These are phyloP conservation scores for Elymnias hypermnestra DNA, from an alignment of 1,140 invertebrate genomes.

Conservation along the genomic window DNA sequence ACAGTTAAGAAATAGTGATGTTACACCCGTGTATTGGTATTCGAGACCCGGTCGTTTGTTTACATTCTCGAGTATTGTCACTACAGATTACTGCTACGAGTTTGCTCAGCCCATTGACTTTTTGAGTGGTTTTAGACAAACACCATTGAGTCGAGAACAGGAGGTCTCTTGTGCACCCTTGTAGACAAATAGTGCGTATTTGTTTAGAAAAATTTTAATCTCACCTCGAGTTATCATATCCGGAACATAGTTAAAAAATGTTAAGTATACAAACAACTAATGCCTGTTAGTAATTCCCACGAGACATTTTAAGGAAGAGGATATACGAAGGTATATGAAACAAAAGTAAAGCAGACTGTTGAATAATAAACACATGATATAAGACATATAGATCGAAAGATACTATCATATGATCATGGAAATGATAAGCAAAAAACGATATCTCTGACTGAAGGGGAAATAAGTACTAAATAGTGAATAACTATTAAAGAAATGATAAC, in stretches of 20 bases:
- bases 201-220: constrained; percentile 65
- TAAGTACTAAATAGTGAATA: too few relatives aligned
- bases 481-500: too few relatives aligned
- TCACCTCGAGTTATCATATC: constrained; percentile 55
- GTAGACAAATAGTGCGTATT: constrained; percentile 58
- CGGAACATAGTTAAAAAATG: constrained; percentile 28
- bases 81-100: constrained; percentile 52
- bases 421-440: too few relatives aligned
- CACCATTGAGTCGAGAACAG: constrained; percentile 53
- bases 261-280: constrained; percentile 38
- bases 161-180: constrained; percentile 48
- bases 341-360: too few relatives aligned
- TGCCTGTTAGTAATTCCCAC: constrained; percentile 49
- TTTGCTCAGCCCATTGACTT: constrained; percentile 52
- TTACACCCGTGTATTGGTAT: constrained; percentile 20
- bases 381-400: too few relatives aligned
- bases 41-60: constrained; percentile 27
- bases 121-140: constrained; percentile 66
- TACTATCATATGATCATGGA: too few relatives aligned
- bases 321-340: too few relatives aligned
- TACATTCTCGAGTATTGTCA: constrained; percentile 48
- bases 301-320: too few relatives aligned
- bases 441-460: too few relatives aligned
- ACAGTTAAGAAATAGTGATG: constrained; percentile 22
- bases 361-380: too few relatives aligned